Evolutionary conservation across 2,113 vertebrate species (phyloP), one percentile per base, ranked within the genome.

Genomic region (Clarias macrocephalus): DNA sequence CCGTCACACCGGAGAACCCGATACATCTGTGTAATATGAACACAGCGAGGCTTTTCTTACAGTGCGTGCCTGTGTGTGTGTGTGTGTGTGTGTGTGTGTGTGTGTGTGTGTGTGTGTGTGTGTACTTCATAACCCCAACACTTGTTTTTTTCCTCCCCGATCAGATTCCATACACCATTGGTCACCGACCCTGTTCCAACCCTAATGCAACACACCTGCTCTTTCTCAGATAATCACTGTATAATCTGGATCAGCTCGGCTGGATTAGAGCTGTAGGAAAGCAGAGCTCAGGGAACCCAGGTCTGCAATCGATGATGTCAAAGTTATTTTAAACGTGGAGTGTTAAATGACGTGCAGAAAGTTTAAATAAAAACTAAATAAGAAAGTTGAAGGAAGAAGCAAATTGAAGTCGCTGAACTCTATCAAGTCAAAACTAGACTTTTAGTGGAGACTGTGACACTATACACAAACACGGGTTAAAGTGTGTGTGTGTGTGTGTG

Each of bases 141-240:
- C 72, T 75, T 73, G 18, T 73, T 42, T 48, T 37, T 70, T 37
- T 12, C 8, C n/a, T 15, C 62, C 65, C 28, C 21, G 11, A 52
- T 52, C 72, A 25, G 72, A 75, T 75, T 75, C 72, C 72, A 75
- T 48, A 75, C 42, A 48, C 72, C 72, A 75, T 21, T 25, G 37
- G 72, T 75, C 72, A 75, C 72, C 21, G 42, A 75, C 19, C 33
- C 19, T 73, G 70, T 73, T 73, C 37, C 19, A 73, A 11, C 11
- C 42, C 72, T 75, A 75, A 75, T 75, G 72, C 21, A 23, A 52
- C 72, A 75, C 72, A 75, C 72, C 72, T 75, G 72, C 72, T 75
- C 10, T 48, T 6, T 75, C 72, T 52, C 30, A 23, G 10, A 75
- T 48, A 75, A 75, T 75, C 42, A 25, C 21, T 52, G 5, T 11